Conservation (phyloP, 2,797 vertebrate genomes). For the Melanotaenia trifasciata region DNA sequence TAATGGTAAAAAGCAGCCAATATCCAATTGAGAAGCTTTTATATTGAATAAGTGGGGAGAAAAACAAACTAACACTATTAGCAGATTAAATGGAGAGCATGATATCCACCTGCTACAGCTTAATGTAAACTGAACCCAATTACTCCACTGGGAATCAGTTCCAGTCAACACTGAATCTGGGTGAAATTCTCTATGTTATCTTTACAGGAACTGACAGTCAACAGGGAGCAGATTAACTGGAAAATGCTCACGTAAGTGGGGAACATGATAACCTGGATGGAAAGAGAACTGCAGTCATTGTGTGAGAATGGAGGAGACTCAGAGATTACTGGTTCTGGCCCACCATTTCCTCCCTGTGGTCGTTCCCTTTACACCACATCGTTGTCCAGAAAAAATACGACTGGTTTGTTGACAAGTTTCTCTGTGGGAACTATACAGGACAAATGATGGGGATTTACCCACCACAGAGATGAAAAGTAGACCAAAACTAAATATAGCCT, state of each 20-base stretch:
- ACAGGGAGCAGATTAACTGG: constrained; percentile 10
- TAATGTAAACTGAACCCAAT: constrained; percentile 41
- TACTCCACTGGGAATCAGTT: constrained; percentile 1
- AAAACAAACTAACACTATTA: constrained; percentile 28
- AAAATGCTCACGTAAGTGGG: not conserved
- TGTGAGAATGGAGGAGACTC: constrained; percentile 27
- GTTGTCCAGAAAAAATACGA: constrained; percentile 54
- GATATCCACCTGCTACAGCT: constrained; percentile 54
- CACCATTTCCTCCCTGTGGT: constrained; percentile 73
- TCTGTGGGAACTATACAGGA: constrained; percentile 53
- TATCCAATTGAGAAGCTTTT: not conserved
- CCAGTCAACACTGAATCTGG: constrained; percentile 6
- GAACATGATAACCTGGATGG: constrained; percentile 14
- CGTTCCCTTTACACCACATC: constrained; percentile 61
- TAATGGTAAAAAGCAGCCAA: not conserved
- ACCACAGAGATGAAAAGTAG: constrained; percentile 36
- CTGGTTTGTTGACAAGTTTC: constrained; percentile 69
- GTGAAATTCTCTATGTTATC: constrained; percentile 1
- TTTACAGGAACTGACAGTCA: constrained; percentile 12
- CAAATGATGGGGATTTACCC: constrained; percentile 58
- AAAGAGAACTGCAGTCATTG: constrained; percentile 48
- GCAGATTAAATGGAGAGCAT: constrained; percentile 48
- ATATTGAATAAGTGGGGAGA: not conserved
- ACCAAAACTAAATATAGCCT: constrained; percentile 40
- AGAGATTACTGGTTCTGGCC: constrained; percentile 55